Evolutionary conservation across 2,113 vertebrate genomes (phyloP), one percentile per base, ranked within the genome.

Genomic region (Paracanthobrama guichenoti): DNA sequence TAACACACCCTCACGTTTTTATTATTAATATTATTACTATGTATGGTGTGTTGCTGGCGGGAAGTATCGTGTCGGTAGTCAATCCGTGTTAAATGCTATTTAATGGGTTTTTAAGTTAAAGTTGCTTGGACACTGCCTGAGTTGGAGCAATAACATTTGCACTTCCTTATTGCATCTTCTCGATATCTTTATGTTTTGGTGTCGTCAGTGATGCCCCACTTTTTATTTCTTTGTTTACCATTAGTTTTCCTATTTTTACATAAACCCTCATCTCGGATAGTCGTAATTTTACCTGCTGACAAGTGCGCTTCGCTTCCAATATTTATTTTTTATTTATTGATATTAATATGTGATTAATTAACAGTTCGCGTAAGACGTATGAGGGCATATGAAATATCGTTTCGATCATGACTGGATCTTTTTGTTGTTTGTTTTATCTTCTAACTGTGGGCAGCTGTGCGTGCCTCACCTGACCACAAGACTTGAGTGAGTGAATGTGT

Each of bases 381-480:
- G 12, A 7, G 6, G 14, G 14, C 6, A 31, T 48, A 24, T 31
- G 24, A 71, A 18, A 69, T 28, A 62, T 16, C 24, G 76, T 72
- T 84, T n/a, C 83, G 80, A 83, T 76, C 83, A 20, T 50, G 66
- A 73, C 12, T 31, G 44, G 26, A 26, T 88, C 85, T 90, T 81
- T 90, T 87, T 85, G 20, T 53, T 75, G 71, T 89, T 88, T 87
- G 84, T 90, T 81, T 90, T 84, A 79, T 66, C 42, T 76, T 74
- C 28, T 64, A 84, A 86, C 87, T 86, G 84, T 90, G 91, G 86
- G 90, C 90, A 90, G 84, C 90, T 83, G 81, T 91, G 91, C 88
- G 88, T 91, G 92, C 91, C 89, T 92, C 84, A 57, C 92, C 89
- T 94, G 94, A 94, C 94, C 94, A 93, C 93, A 94, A 89, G 88